phyloP scores from a whole-genome alignment of 2,113 vertebrate genomes.

The Aphyosemion australe region DNA sequence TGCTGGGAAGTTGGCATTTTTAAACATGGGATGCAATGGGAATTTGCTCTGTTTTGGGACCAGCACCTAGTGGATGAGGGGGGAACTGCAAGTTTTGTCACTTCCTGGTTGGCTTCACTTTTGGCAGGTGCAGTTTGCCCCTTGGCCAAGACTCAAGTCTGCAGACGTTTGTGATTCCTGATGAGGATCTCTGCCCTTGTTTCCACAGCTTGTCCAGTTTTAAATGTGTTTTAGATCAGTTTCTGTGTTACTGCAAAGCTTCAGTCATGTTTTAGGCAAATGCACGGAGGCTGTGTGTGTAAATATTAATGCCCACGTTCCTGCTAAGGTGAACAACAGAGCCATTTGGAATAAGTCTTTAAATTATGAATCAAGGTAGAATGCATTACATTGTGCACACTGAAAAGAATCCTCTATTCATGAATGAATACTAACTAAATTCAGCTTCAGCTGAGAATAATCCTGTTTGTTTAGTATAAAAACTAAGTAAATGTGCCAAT shows the following conservation, averaged over 20 bases:
- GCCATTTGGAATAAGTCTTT: conserved; percentile 45
- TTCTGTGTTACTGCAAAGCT: neutral
- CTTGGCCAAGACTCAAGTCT: neutral
- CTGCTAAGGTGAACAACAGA: conserved; percentile 53
- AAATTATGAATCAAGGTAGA: conserved; percentile 53
- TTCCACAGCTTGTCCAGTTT: conserved; percentile 32
- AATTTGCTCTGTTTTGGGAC: too few relatives aligned
- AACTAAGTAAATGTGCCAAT: too few relatives aligned
- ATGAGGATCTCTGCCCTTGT: conserved; percentile 16
- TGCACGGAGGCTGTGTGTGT: conserved; percentile 17
- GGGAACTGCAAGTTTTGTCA: too few relatives aligned
- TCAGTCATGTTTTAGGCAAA: conserved; percentile 37
- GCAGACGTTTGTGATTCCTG: neutral
- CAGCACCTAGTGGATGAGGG: too few relatives aligned
- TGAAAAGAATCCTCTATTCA: conserved; percentile 55
- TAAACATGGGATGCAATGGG: too few relatives aligned
- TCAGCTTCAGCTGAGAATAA: conserved; percentile 15
- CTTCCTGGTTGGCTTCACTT: too few relatives aligned
- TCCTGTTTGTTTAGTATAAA: conserved; percentile 20
- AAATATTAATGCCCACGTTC: conserved; percentile 58
- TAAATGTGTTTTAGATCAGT: conserved; percentile 27
- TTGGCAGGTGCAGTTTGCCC: neutral
- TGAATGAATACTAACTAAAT: conserved; percentile 51
- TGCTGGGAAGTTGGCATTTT: too few relatives aligned
- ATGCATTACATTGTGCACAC: conserved; percentile 33